Evolutionary conservation across 2,888 invertebrate species (phyloP).

Genomic region (Himalopsyche kuldschensis): DNA sequence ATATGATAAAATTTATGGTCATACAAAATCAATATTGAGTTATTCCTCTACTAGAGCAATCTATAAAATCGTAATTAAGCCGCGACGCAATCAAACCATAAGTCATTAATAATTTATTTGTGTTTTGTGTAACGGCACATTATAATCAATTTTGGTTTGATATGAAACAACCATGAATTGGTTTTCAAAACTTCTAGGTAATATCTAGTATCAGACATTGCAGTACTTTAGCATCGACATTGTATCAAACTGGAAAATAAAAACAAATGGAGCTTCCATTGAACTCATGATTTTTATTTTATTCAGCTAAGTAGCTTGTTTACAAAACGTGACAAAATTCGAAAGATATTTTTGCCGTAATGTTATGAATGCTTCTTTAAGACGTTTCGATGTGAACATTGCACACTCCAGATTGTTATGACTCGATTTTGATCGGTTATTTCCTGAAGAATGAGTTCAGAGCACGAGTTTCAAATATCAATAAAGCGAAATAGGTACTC

Average conservation of each 20-base stretch:
- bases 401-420: neutral
- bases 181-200: no score
- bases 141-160: no score
- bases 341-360: neutral
- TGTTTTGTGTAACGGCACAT: no score
- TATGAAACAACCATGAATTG: no score
- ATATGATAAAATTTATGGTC: no score
- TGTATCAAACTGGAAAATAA: neutral
- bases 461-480: neutral
- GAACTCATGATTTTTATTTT: neutral
- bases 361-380: neutral
- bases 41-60: no score
- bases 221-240: neutral
- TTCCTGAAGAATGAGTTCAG: neutral
- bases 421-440: neutral
- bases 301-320: neutral
- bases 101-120: no score
- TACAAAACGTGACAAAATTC: neutral
- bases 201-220: no score
- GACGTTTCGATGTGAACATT: neutral
- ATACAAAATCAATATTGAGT: no score
- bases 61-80: no score
- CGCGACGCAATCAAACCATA: no score
- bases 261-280: neutral
- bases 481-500: neutral